phyloP scores from a whole-genome alignment of 1,140 invertebrate species.

The Physella acuta region DNA sequence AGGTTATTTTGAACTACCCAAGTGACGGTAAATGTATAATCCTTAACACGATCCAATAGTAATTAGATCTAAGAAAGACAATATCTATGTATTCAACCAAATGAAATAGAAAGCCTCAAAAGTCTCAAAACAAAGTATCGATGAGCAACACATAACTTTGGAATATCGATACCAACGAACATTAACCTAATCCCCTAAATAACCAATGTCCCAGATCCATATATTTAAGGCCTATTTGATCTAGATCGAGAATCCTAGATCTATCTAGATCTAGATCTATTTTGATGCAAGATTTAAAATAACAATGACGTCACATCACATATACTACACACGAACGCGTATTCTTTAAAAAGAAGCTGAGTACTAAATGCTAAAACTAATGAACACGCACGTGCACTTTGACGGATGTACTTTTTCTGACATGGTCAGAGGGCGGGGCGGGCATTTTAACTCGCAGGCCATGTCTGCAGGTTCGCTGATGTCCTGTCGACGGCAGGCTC shows the following conservation, averaged over 20 bases:
- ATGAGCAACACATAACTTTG: no score
- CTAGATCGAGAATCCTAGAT: not conserved
- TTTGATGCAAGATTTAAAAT: not conserved
- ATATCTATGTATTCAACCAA: no score
- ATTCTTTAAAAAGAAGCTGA: not conserved
- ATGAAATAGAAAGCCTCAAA: no score
- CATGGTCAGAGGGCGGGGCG: not conserved
- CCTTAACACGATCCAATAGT: no score
- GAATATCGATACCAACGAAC: no score
- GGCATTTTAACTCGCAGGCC: conserved; percentile 8
- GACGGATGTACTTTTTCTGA: not conserved
- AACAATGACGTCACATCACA: not conserved
- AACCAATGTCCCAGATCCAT: not conserved
- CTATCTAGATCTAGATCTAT: not conserved
- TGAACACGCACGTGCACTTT: conserved; percentile 1
- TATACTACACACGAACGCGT: not conserved
- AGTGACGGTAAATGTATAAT: no score
- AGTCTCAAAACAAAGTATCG: no score
- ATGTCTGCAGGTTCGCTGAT: no score
- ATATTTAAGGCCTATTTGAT: not conserved
- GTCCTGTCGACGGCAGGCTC: no score
- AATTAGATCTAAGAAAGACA: no score
- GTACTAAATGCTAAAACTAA: not conserved
- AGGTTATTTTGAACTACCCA: no score
- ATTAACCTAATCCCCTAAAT: not conserved